Percentiles rank a stretch among this genome's conserved stretches.
Conservation (phyloP, 2,888 invertebrate species). For the Margaritifera margaritifera region DNA sequence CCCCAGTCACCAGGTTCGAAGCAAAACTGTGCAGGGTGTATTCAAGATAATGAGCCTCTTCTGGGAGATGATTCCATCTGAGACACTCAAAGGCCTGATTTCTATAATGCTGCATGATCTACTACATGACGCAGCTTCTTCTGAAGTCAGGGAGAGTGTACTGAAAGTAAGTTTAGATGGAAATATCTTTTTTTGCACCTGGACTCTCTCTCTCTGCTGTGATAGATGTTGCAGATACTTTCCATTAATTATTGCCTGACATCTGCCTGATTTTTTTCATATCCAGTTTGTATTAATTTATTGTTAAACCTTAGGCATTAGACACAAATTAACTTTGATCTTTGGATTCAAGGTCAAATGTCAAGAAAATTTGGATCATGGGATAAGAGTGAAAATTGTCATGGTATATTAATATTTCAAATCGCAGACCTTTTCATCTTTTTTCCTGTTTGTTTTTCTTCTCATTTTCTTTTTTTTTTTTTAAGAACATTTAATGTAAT, state of each 20-base stretch:
- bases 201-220: neutral
- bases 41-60: conserved; percentile 60
- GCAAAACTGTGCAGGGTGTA: conserved; percentile 59
- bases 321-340: too few species aligned
- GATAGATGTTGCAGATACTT: neutral
- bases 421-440: too few species aligned
- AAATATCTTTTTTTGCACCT: neutral
- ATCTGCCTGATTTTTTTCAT: too few species aligned
- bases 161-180: conserved; percentile 53
- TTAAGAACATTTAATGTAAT: too few species aligned
- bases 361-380: too few species aligned
- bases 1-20: conserved; percentile 52
- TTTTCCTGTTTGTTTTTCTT: too few species aligned
- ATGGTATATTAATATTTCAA: too few species aligned
- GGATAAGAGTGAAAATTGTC: too few species aligned
- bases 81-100: conserved; percentile 63
- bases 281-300: too few species aligned
- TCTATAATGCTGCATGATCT: conserved; percentile 63
- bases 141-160: conserved; percentile 68
- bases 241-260: neutral
- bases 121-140: conserved; percentile 65
- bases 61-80: conserved; percentile 69
- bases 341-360: too few species aligned
- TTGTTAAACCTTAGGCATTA: too few species aligned
- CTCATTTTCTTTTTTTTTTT: too few species aligned